Conservation (phyloP, 2,113 vertebrate species). For the Apaloderma vittatum region DNA sequence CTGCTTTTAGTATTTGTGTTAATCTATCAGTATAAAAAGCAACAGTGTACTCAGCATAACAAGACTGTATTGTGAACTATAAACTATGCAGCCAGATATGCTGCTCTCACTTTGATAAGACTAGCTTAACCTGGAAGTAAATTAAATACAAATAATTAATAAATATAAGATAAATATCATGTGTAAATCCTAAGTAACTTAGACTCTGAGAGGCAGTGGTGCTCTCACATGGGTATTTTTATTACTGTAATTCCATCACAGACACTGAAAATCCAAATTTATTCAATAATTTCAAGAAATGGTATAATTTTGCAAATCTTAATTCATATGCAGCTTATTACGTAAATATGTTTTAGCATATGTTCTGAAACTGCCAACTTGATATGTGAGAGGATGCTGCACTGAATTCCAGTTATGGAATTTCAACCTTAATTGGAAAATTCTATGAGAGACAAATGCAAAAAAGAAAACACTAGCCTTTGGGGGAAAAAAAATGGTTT, state of each 20-base stretch:
- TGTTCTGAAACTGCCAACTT: not conserved
- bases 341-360: not conserved
- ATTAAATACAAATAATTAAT: not conserved
- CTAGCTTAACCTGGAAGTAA: not conserved
- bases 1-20: not conserved
- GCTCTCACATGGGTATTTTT: not conserved
- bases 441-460: not conserved
- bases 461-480: not conserved
- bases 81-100: not conserved
- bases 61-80: not conserved
- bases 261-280: not conserved
- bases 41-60: not conserved
- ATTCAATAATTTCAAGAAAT: not conserved
- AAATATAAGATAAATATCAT: not conserved
- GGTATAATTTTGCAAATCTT: not conserved
- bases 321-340: not conserved
- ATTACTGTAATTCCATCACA: not conserved
- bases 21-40: not conserved
- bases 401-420: not conserved
- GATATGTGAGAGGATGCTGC: not conserved
- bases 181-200: not conserved
- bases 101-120: not conserved
- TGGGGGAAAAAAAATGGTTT: not conserved
- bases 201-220: not conserved
- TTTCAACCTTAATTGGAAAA: not conserved